These are phyloP conservation scores for Atta texana DNA, from an alignment of 1,140 invertebrate species.

Conservation along the genomic window DNA sequence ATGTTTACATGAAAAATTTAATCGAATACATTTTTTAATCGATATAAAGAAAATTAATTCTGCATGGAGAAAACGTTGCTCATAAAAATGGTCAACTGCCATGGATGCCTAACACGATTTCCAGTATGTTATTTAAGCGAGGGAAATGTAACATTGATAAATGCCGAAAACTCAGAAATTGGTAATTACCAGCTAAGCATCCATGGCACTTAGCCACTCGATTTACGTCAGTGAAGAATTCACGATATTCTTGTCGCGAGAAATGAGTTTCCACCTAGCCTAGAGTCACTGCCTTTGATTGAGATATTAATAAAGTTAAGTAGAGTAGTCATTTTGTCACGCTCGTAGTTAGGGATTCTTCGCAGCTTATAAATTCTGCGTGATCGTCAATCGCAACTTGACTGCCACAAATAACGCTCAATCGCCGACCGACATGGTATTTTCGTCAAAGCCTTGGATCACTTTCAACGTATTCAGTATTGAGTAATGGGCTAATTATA, in stretches of 20 bases:
- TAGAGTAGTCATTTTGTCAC: constrained; percentile 4
- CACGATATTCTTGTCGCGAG: constrained; percentile 20
- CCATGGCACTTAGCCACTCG: constrained; percentile 20
- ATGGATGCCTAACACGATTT: background rate
- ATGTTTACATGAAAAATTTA: background rate
- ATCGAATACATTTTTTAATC: background rate
- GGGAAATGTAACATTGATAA: constrained; percentile 15
- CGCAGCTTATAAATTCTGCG: constrained; percentile 21
- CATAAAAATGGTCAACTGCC: background rate
- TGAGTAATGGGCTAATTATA: constrained; percentile 81
- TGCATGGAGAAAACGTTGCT: background rate
- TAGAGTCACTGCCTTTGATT: constrained; percentile 43
- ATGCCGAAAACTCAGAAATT: background rate
- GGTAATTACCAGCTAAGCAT: constrained; percentile 20
- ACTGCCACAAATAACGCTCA: constrained; percentile 30
- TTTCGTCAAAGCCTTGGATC: constrained; percentile 75
- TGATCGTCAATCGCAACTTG: constrained; percentile 36
- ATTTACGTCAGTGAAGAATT: constrained; percentile 25
- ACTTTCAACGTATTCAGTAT: constrained; percentile 79
- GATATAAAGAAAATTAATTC: background rate
- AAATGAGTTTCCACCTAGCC: background rate
- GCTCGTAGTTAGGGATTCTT: background rate
- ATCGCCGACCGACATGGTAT: constrained; percentile 64
- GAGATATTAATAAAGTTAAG: constrained; percentile 61
- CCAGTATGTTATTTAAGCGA: background rate